Conservation (phyloP, 2,888 invertebrate genomes). For the Macrosoma leucophasiata region DNA sequence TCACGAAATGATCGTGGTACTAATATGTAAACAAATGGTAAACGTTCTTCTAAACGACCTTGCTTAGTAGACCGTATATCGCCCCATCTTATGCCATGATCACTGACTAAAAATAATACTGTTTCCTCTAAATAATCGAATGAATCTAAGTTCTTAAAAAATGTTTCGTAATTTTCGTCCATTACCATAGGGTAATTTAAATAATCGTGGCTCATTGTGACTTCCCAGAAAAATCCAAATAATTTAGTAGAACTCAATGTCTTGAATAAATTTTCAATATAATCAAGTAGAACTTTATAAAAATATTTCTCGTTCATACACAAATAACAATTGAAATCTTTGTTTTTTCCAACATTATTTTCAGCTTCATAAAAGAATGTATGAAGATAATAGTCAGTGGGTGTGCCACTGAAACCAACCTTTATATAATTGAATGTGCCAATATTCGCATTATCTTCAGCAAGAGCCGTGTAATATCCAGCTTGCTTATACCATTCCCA, state of each 20-base stretch:
- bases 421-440: conserved; percentile 85
- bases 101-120: conserved; percentile 84
- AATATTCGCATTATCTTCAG: conserved; percentile 84
- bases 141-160: conserved; percentile 68
- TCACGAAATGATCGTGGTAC: conserved; percentile 82
- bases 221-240: conserved; percentile 89
- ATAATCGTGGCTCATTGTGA: conserved; percentile 86
- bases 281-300: conserved; percentile 80
- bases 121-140: conserved; percentile 77
- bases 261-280: conserved; percentile 76
- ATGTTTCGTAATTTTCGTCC: conserved; percentile 76
- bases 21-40: conserved; percentile 84
- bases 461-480: conserved; percentile 84
- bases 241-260: conserved; percentile 72
- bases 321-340: conserved; percentile 73
- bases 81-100: conserved; percentile 92
- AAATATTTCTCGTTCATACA: conserved; percentile 81
- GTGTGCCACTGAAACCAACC: conserved; percentile 80
- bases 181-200: conserved; percentile 83
- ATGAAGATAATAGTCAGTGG: conserved; percentile 88
- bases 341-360: conserved; percentile 75
- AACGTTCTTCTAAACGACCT: conserved; percentile 87
- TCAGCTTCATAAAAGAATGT: conserved; percentile 79
- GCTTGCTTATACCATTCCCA: conserved; percentile 84
- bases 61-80: conserved; percentile 85